Percentiles rank a stretch among this genome's conserved stretches.
These are phyloP conservation scores for Hypotaenidia philippensis DNA, from an alignment of 2,797 vertebrate genomes.

Conservation along the genomic window DNA sequence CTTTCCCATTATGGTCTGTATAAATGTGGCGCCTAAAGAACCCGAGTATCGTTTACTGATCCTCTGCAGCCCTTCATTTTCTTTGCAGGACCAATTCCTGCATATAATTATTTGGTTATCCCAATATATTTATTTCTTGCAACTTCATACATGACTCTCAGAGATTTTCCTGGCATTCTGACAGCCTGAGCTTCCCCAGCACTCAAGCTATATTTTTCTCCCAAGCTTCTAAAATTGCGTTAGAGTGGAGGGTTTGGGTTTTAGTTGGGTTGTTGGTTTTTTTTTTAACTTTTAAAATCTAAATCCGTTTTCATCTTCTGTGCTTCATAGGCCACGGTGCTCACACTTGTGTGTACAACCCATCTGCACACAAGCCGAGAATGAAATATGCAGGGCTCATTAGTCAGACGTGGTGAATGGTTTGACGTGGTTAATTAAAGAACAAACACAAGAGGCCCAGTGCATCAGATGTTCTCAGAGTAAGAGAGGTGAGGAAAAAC, in stretches of 20 bases:
- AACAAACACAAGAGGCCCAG: not conserved
- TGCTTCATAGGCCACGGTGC: not conserved
- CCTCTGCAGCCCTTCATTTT: not conserved
- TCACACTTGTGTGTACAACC: slow-evolving; percentile 5
- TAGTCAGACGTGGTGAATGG: slow-evolving; percentile 47
- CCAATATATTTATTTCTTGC: not conserved
- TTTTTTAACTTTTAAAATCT: not conserved
- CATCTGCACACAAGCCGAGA: slow-evolving; percentile 45
- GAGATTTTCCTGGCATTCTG: slow-evolving; percentile 12
- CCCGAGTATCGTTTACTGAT: not conserved
- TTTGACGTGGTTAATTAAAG: slow-evolving; percentile 58
- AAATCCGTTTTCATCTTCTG: not conserved
- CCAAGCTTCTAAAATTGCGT: not conserved
- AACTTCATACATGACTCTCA: not conserved
- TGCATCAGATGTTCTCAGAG: slow-evolving; percentile 8
- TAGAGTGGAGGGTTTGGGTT: not conserved
- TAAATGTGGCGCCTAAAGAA: not conserved
- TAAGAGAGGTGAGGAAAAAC: not conserved
- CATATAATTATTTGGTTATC: not conserved
- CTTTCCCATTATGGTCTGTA: not conserved
- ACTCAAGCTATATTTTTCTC: not conserved
- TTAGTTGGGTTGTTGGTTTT: not conserved
- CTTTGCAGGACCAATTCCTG: not conserved
- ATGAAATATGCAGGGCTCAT: slow-evolving; percentile 35
- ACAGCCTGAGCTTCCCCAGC: not conserved